Evolutionary conservation across 2,888 invertebrate species (phyloP), one percentile per base, ranked within the genome.

Genomic region (Cryptocephalus primarius): DNA sequence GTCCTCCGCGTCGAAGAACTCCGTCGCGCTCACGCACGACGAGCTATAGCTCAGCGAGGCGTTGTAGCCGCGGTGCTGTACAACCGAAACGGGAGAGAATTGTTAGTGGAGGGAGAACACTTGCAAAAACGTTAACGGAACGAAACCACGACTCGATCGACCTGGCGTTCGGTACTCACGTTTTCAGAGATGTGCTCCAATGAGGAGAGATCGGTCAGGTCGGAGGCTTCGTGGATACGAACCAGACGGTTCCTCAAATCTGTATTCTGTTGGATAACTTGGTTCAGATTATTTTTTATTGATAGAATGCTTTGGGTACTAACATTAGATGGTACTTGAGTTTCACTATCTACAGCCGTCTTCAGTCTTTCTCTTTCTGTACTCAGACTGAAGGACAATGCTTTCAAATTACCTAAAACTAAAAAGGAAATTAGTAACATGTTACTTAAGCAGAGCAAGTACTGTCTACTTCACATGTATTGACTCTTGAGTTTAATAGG

Each of bases 1-100:
- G 55, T 86, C 87, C 62, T 85, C 84, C 1, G 88, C 88, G 67
- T 88, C 88, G 65, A 85, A 87, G 72, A 87, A 88, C 68, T 88
- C 85, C 0, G 83, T 82, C 0, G 82, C 82, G 48, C 83, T 83
- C 22, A 84, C 78, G 58, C 85, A 82, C 1, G 85, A 85, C 22
- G 85, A 86, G 61, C 85, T 85, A 67, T 83, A 83, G 64, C 85
- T 85, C 40, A 83, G 68, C 0, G 83, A 83, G 61, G 77, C 77
- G 52, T 77, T 78, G 58, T 82, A 76, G 43, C 73, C 76, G 50
- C 78, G 75, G 49, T 69, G 71, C 73, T 76, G 68, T 12, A 60
- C 57, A 39, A 44, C 47, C 48, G 45, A 52, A 47, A 9, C 8
- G 11, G 39, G 22, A 40, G 40, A 31, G 22, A 2, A n/a, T 9